Percentiles rank a stretch among this genome's conserved stretches.
These are phyloP conservation scores for Allygus modestus DNA, from an alignment of 2,888 invertebrate genomes.

Conservation along the genomic window DNA sequence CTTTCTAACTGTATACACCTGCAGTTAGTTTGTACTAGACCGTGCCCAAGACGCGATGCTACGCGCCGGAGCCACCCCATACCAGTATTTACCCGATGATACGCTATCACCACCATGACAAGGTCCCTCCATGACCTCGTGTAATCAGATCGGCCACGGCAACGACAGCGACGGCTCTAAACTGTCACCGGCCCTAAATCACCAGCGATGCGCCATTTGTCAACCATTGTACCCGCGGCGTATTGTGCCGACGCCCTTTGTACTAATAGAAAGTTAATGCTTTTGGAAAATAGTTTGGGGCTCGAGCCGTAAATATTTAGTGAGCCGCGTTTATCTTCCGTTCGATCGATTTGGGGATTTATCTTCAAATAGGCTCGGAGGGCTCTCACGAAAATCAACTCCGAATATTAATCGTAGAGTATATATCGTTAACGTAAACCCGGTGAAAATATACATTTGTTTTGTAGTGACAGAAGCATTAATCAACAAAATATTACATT, in stretches of 20 bases:
- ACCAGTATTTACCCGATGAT: slow-evolving; percentile 3
- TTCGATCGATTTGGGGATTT: slow-evolving; percentile 14
- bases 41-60: too few relatives aligned
- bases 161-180: slow-evolving; percentile 8
- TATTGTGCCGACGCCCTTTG: slow-evolving; percentile 41
- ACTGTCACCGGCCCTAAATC: slow-evolving; percentile 59
- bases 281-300: slow-evolving; percentile 57
- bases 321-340: slow-evolving; percentile 44
- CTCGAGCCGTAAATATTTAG: slow-evolving; percentile 57
- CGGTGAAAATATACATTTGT: too few relatives aligned
- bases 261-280: slow-evolving; percentile 60
- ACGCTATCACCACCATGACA: not conserved
- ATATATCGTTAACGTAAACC: too few relatives aligned
- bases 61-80: too few relatives aligned
- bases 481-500: too few relatives aligned
- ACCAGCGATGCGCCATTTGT: slow-evolving; percentile 58
- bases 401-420: too few relatives aligned
- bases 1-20: too few relatives aligned
- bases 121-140: not conserved
- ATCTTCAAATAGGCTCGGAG: too few relatives aligned
- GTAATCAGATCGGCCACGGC: slow-evolving; percentile 29
- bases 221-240: slow-evolving; percentile 33
- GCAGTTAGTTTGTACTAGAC: too few relatives aligned
- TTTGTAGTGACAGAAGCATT: too few relatives aligned
- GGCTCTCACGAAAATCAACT: too few relatives aligned